These are phyloP conservation scores for Palythoa caribaeorum DNA, from an alignment of 92 coral and sea anemone species.

Conservation along the genomic window DNA sequence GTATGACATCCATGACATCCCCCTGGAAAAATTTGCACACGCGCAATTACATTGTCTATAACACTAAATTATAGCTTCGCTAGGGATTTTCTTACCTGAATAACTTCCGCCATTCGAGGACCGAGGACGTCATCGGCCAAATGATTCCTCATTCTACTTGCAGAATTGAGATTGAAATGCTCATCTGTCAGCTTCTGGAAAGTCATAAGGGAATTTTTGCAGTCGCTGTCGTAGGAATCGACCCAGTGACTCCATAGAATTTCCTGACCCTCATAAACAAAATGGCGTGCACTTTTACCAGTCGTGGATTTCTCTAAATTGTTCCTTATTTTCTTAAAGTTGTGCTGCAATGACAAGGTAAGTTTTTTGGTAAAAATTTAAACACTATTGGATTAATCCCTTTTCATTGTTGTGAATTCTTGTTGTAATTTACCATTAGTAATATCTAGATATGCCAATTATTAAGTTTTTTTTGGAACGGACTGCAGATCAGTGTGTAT, in stretches of 20 bases:
- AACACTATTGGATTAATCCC: not conserved
- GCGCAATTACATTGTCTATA: not conserved
- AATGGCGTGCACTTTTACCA: slow-evolving; percentile 49
- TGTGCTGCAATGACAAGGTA: slow-evolving; percentile 23
- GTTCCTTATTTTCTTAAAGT: slow-evolving; percentile 57
- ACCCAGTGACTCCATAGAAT: slow-evolving; percentile 51
- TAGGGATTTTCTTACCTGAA: slow-evolving; percentile 18
- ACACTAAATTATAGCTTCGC: too few species aligned
- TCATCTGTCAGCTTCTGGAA: slow-evolving; percentile 39
- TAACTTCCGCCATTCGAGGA: slow-evolving; percentile 32
- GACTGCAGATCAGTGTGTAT: too few species aligned
- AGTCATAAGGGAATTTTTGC: slow-evolving; percentile 33
- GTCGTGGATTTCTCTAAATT: slow-evolving; percentile 50
- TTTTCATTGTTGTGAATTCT: too few species aligned
- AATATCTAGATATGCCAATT: too few species aligned
- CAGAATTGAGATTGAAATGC: slow-evolving; percentile 41
- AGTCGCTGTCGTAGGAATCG: slow-evolving; percentile 46
- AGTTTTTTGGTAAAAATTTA: not conserved
- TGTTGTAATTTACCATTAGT: too few species aligned
- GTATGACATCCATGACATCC: too few species aligned
- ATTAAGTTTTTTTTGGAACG: too few species aligned
- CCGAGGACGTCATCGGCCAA: slow-evolving; percentile 58
- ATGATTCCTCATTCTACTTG: slow-evolving; percentile 49
- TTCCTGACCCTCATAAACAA: slow-evolving; percentile 35
- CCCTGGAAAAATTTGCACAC: not conserved